A percentile compares a stretch with the other conserved stretches of the same genome.
phyloP scores from a whole-genome alignment of 2,797 vertebrate genomes.

The Sebastes iracundus region DNA sequence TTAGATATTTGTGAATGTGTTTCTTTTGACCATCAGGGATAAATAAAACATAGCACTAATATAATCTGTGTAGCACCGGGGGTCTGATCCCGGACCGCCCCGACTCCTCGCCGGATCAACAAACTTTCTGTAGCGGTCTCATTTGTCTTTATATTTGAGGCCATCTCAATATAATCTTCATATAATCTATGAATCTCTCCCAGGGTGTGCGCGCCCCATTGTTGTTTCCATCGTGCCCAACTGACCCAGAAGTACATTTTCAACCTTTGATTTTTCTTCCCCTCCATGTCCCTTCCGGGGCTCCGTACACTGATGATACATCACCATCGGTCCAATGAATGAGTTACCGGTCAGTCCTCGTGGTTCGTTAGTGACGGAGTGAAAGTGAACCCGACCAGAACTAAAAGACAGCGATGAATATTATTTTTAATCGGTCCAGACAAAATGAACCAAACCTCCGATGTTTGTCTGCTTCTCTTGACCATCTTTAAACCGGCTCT shows the following conservation, averaged over 20 bases:
- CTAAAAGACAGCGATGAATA: neutral
- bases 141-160: no score
- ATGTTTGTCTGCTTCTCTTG: neutral
- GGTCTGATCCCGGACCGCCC: no score
- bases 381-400: neutral
- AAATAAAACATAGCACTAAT: no score
- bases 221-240: neutral
- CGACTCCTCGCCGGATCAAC: no score
- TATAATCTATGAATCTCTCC: neutral
- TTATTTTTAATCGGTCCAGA: neutral
- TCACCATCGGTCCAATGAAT: neutral
- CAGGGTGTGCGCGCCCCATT: fast-evolving
- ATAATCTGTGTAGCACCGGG: no score
- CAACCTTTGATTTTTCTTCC: neutral
- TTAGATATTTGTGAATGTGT: neutral
- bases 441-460: neutral
- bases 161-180: no score
- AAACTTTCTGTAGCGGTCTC: no score
- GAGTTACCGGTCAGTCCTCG: neutral
- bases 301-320: neutral
- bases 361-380: neutral
- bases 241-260: neutral
- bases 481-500: conserved; percentile 20
- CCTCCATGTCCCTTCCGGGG: neutral
- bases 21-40: no score